Conservation (phyloP, 2,797 vertebrate species). For the Liasis olivaceus region DNA sequence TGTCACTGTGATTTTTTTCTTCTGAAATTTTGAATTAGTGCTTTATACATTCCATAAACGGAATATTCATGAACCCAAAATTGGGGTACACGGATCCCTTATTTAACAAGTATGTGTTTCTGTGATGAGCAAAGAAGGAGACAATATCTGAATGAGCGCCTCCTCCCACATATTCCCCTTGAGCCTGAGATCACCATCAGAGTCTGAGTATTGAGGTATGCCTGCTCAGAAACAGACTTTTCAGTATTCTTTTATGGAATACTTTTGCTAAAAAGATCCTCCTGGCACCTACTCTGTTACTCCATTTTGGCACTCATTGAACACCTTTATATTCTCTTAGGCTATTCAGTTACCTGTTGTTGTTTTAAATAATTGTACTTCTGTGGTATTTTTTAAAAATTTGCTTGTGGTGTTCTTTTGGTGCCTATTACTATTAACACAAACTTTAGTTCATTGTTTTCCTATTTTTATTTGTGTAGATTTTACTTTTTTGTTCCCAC, state of each 20-base stretch:
- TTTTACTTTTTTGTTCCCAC: neutral
- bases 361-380: neutral
- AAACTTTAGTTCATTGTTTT: neutral
- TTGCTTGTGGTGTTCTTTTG: neutral
- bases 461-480: neutral
- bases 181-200: neutral
- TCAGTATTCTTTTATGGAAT: neutral
- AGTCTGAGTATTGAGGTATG: neutral
- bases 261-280: neutral
- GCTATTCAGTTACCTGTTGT: neutral
- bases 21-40: constrained; percentile 70
- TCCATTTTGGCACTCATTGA: neutral
- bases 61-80: constrained; percentile 30
- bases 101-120: constrained; percentile 22
- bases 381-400: neutral
- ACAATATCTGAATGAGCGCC: neutral
- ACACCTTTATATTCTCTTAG: neutral
- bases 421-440: neutral
- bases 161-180: neutral
- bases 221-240: neutral
- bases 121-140: neutral
- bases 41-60: constrained; percentile 57
- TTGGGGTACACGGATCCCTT: constrained; percentile 41
- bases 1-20: constrained; percentile 60
- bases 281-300: neutral